phyloP scores from a whole-genome alignment of 1,140 invertebrate species.

The Pemphigus obesinymphae region DNA sequence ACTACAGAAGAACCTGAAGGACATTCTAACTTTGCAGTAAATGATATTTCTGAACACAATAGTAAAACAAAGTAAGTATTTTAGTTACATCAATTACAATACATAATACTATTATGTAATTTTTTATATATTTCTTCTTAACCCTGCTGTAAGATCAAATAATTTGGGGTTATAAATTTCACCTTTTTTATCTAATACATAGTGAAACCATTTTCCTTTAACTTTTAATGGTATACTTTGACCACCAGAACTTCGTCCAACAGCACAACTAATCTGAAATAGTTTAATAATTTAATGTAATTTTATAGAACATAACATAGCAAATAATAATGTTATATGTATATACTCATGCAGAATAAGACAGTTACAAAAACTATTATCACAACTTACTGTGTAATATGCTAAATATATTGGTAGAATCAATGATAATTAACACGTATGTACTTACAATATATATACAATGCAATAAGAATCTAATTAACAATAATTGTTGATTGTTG shows the following conservation, averaged over 20 bases:
- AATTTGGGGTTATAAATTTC: conserved; percentile 12
- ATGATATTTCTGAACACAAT: conserved; percentile 18
- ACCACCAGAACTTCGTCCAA: background rate
- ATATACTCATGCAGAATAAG: no score
- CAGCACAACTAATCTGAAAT: conserved; percentile 32
- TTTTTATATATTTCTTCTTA: conserved; percentile 20
- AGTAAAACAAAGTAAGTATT: conserved; percentile 18
- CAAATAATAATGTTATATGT: background rate
- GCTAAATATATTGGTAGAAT: no score
- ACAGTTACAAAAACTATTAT: no score
- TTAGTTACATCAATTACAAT: background rate
- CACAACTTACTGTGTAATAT: no score
- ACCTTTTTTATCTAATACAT: conserved; percentile 37
- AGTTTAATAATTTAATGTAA: background rate
- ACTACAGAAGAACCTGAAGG: conserved; percentile 16
- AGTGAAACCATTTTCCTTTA: conserved; percentile 39
- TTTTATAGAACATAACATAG: background rate
- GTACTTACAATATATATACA: no score
- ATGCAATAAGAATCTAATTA: background rate
- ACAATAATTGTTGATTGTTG: no score
- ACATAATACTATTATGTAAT: no score
- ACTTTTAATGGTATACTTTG: conserved; percentile 40
- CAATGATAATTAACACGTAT: no score
- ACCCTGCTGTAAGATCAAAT: conserved; percentile 32
- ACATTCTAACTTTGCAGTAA: background rate